Conservation (phyloP, 2,797 vertebrate genomes). For the Periparus ater region DNA sequence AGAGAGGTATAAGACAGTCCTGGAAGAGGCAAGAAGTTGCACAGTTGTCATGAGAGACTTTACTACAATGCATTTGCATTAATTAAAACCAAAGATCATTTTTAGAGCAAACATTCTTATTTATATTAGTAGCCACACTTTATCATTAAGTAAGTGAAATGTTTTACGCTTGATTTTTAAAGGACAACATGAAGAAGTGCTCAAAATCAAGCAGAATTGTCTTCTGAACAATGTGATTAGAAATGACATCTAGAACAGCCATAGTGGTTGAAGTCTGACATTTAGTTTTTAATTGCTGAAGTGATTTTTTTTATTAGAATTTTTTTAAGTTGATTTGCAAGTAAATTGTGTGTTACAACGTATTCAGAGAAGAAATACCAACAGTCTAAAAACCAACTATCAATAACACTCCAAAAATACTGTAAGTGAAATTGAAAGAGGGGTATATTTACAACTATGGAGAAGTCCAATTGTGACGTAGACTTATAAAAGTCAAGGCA, state of each 20-base stretch:
- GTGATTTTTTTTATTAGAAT: not conserved
- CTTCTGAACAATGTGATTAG: not conserved
- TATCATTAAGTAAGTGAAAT: rapidly evolving
- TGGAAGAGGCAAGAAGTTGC: constrained; percentile 58
- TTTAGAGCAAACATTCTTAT: not conserved
- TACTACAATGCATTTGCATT: not conserved
- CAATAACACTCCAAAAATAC: not conserved
- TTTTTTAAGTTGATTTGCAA: not conserved
- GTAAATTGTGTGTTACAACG: not conserved
- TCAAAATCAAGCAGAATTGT: not conserved
- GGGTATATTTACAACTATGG: rapidly evolving
- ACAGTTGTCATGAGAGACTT: not conserved
- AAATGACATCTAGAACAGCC: not conserved
- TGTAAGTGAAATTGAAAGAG: not conserved
- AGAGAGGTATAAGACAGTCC: constrained; percentile 93
- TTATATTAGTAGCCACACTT: not conserved
- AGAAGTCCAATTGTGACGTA: not conserved
- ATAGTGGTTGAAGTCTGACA: not conserved
- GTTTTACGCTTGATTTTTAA: not conserved
- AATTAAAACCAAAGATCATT: not conserved
- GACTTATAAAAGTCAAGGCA: not conserved
- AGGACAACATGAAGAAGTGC: not conserved
- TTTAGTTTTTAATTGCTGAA: not conserved
- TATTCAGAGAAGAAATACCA: not conserved
- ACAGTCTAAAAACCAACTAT: not conserved